These are phyloP conservation scores for Clytia hemisphaerica DNA, from an alignment of 30 jellyfish, hydroid and myxozoan genomes.

Conservation along the genomic window DNA sequence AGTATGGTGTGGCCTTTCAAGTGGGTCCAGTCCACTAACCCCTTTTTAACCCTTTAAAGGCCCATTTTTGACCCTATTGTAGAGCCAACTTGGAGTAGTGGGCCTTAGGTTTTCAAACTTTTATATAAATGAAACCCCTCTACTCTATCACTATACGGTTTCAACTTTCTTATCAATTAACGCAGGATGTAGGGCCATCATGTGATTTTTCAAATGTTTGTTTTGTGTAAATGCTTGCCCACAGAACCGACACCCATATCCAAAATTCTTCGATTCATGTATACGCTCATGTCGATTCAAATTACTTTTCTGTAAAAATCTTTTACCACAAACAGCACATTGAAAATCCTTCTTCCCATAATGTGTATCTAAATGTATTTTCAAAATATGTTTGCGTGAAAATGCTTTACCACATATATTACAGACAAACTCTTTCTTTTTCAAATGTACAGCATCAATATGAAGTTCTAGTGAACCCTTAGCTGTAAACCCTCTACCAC, in stretches of 20 bases:
- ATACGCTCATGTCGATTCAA: constrained; percentile 32
- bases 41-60: too few species aligned
- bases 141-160: too few species aligned
- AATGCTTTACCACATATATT: constrained; percentile 28
- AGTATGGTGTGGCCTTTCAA: too few species aligned
- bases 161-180: neutral
- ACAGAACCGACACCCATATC: constrained; percentile 32
- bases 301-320: constrained; percentile 27
- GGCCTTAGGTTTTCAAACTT: too few species aligned
- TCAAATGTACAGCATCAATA: constrained; percentile 22
- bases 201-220: constrained; percentile 27
- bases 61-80: too few species aligned
- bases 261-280: constrained; percentile 29
- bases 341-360: constrained; percentile 6
- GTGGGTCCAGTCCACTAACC: too few species aligned
- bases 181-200: neutral
- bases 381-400: constrained; percentile 26
- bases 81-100: too few species aligned
- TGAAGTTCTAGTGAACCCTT: constrained; percentile 38
- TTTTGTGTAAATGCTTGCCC: constrained; percentile 42
- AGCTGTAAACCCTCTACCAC: constrained; percentile 30
- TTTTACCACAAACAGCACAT: constrained; percentile 21
- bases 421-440: constrained; percentile 33
- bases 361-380: constrained; percentile 30
- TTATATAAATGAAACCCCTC: too few species aligned